Percentiles rank a stretch among this genome's conserved stretches.
Evolutionary conservation across 2,888 invertebrate genomes (phyloP).

Genomic region (Heliconius charithonia): DNA sequence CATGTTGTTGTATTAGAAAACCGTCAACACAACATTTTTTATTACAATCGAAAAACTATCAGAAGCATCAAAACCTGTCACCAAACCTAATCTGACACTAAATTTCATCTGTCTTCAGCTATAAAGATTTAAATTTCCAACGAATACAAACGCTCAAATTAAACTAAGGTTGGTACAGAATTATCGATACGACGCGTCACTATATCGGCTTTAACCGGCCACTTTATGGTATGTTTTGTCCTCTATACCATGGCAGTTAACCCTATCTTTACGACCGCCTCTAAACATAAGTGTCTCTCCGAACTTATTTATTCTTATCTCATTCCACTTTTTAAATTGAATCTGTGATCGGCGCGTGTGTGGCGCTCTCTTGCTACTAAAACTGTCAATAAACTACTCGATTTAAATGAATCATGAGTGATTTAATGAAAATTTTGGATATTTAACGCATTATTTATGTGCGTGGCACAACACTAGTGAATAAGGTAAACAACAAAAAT

Average conservation of each 20-base stretch:
- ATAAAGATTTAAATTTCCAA: constrained; percentile 39
- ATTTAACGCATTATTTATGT: constrained; percentile 65
- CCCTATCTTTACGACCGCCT: constrained; percentile 82
- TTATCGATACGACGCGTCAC: constrained; percentile 60
- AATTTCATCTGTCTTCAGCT: constrained; percentile 24
- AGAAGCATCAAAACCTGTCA: constrained; percentile 30
- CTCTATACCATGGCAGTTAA: constrained; percentile 80
- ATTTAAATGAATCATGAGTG: constrained; percentile 66
- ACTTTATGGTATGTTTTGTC: constrained; percentile 82
- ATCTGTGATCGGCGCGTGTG: constrained; percentile 79
- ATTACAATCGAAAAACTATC: background rate
- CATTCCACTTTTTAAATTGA: constrained; percentile 83
- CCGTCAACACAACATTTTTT: background rate
- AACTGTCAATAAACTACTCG: constrained; percentile 79
- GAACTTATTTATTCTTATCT: constrained; percentile 83
- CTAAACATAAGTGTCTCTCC: constrained; percentile 83
- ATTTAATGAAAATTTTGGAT: constrained; percentile 78
- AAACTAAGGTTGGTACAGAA: constrained; percentile 37
- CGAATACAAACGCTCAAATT: constrained; percentile 43
- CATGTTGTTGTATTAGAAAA: background rate
- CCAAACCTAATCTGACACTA: constrained; percentile 27
- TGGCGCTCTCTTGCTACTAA: constrained; percentile 75
- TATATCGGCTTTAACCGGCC: constrained; percentile 71
- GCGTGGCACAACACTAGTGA: constrained; percentile 70
- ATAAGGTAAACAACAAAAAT: constrained; percentile 67